Evolutionary conservation across 2,113 vertebrate genomes (phyloP).

Genomic region (Oncorhynchus gorbuscha): DNA sequence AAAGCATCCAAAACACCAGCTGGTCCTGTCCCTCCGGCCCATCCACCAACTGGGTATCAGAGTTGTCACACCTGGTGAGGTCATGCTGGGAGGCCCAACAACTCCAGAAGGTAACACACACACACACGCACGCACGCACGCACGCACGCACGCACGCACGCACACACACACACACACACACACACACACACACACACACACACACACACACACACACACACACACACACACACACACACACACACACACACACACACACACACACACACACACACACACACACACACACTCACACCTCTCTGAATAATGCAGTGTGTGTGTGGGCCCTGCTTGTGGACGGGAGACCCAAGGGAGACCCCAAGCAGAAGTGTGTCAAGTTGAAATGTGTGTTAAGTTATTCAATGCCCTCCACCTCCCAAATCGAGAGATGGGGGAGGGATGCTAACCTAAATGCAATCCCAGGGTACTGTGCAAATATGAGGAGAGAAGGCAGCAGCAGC

Average conservation of each 20-base stretch:
- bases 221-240: not conserved
- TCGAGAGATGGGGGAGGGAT: slow-evolving; percentile 15
- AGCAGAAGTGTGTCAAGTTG: slow-evolving; percentile 67
- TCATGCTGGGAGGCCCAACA: slow-evolving; percentile 26
- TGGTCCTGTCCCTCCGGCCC: slow-evolving; percentile 9
- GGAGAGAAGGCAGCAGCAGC: slow-evolving; percentile 44
- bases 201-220: not conserved
- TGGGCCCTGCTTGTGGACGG: slow-evolving; percentile 24
- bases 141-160: too few species aligned
- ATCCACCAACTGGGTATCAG: not conserved
- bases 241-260: not conserved
- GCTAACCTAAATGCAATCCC: slow-evolving; percentile 57
- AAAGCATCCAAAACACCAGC: not conserved
- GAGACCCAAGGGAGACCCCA: slow-evolving; percentile 56
- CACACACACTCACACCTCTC: slow-evolving; percentile 21
- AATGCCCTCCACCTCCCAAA: slow-evolving; percentile 23
- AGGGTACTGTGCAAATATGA: slow-evolving; percentile 50
- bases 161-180: not conserved
- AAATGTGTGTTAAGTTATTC: slow-evolving; percentile 74
- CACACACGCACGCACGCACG: too few species aligned
- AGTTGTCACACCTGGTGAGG: slow-evolving; percentile 19
- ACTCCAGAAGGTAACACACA: slow-evolving; percentile 22
- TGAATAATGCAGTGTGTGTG: slow-evolving; percentile 69
- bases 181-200: too few species aligned
- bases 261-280: not conserved